A percentile compares a stretch with the other conserved stretches of the same genome.
Evolutionary conservation across 2,113 vertebrate species (phyloP).

Genomic region (Thamnaconus septentrionalis): DNA sequence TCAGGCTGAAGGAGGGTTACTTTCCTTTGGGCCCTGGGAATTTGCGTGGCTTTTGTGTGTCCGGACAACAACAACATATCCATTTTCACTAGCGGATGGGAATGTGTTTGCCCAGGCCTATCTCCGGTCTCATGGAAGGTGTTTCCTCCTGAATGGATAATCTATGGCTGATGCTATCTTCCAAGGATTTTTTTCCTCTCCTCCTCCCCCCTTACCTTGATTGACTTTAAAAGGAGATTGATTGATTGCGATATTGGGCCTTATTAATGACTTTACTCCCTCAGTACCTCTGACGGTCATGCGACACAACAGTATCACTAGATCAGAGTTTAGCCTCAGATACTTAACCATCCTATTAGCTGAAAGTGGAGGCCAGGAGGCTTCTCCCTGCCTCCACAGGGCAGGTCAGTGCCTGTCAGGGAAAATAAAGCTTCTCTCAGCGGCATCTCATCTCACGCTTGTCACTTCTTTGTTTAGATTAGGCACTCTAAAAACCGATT

Average conservation of each 20-base stretch:
- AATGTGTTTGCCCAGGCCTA: constrained; percentile 69
- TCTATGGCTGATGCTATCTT: constrained; percentile 42
- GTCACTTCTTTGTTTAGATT: too few species aligned
- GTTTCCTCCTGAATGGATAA: constrained; percentile 46
- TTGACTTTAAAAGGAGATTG: not conserved
- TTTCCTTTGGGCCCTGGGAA: constrained; percentile 74
- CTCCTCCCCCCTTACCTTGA: not conserved
- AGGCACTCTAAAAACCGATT: too few species aligned
- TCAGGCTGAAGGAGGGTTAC: constrained; percentile 79
- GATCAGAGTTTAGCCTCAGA: not conserved
- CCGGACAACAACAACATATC: constrained; percentile 71
- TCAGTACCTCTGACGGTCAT: not conserved
- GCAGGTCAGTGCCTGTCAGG: constrained; percentile 57
- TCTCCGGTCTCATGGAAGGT: constrained; percentile 55
- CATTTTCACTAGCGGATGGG: constrained; percentile 74
- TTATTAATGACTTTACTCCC: not conserved
- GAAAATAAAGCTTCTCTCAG: constrained; percentile 48
- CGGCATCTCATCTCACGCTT: constrained; percentile 43
- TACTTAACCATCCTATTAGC: constrained; percentile 2
- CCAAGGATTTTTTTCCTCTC: not conserved
- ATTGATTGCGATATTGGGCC: constrained; percentile 4
- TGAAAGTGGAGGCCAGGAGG: constrained; percentile 24
- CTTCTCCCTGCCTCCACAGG: constrained; percentile 12
- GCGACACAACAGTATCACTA: not conserved
- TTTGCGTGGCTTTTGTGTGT: constrained; percentile 58